Percentiles rank a stretch among this genome's conserved stretches.
phyloP scores from a whole-genome alignment of 2,888 invertebrate genomes.

The Melangyna quadrimaculata region DNA sequence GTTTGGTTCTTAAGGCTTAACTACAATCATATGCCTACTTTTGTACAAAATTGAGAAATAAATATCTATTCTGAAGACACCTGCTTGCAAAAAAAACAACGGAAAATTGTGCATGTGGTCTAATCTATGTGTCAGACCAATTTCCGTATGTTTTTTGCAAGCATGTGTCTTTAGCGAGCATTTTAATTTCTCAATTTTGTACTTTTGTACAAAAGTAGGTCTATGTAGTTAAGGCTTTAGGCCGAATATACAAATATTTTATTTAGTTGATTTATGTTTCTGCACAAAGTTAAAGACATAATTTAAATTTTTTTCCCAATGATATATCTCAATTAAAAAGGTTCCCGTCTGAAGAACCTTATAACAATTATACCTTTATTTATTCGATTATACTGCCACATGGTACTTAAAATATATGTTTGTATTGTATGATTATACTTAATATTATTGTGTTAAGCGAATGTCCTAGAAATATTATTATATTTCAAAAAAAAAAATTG shows the following conservation, averaged over 20 bases:
- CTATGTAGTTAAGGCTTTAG: no score
- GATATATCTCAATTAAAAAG: slow-evolving; percentile 6
- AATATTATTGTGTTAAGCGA: background rate
- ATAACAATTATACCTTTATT: background rate
- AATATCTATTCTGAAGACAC: no score
- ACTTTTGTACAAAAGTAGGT: no score
- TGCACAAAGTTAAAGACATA: background rate
- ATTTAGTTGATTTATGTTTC: background rate
- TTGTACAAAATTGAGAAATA: no score
- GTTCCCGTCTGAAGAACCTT: background rate
- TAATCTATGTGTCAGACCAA: no score
- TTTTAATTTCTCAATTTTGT: no score
- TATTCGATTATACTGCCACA: background rate
- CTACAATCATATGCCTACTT: no score
- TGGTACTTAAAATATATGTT: slow-evolving; percentile 47
- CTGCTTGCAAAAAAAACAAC: no score
- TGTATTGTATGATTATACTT: background rate
- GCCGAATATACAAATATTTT: background rate
- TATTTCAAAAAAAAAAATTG: background rate
- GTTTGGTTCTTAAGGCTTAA: no score
- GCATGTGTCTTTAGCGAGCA: no score
- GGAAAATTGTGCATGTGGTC: no score
- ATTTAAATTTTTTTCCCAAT: background rate
- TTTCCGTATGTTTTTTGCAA: no score
- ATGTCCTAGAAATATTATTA: slow-evolving; percentile 1